Conservation (phyloP, 2,888 invertebrate species). For the Heteropelma amictum region DNA sequence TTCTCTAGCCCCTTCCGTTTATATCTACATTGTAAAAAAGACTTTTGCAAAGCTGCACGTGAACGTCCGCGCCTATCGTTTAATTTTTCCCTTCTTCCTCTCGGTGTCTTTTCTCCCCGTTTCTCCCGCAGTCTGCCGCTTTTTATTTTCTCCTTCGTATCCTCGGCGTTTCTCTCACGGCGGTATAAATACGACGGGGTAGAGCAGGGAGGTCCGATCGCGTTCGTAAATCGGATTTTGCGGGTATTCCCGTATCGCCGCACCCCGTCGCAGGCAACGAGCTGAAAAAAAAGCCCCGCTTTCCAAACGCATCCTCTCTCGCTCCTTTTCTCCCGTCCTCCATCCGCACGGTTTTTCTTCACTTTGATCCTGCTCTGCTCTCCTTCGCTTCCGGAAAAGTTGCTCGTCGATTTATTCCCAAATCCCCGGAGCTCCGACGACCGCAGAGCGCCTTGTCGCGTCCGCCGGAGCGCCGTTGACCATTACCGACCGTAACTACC, state of each 20-base stretch:
- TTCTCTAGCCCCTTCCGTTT: constrained; percentile 3
- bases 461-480: constrained; percentile 31
- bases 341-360: neutral
- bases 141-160: constrained; percentile 11
- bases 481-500: constrained; percentile 50
- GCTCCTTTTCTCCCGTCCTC: neutral
- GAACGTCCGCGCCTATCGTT: constrained; percentile 4
- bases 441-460: constrained; percentile 2
- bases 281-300: constrained; percentile 19
- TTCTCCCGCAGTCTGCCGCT: neutral
- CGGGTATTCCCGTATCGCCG: constrained; percentile 52
- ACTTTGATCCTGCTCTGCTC: neutral
- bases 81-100: constrained; percentile 10
- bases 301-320: constrained; percentile 32
- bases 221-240: constrained; percentile 56
- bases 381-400: constrained; percentile 44
- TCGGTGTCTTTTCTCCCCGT: neutral
- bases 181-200: constrained; percentile 10
- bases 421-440: constrained; percentile 39
- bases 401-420: constrained; percentile 50
- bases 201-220: constrained; percentile 43
- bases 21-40: constrained; percentile 46
- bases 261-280: constrained; percentile 19
- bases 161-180: constrained; percentile 32
- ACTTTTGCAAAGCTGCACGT: constrained; percentile 46